Evolutionary conservation across 2,113 vertebrate genomes (phyloP).

Genomic region (Catharus fuscescens): DNA sequence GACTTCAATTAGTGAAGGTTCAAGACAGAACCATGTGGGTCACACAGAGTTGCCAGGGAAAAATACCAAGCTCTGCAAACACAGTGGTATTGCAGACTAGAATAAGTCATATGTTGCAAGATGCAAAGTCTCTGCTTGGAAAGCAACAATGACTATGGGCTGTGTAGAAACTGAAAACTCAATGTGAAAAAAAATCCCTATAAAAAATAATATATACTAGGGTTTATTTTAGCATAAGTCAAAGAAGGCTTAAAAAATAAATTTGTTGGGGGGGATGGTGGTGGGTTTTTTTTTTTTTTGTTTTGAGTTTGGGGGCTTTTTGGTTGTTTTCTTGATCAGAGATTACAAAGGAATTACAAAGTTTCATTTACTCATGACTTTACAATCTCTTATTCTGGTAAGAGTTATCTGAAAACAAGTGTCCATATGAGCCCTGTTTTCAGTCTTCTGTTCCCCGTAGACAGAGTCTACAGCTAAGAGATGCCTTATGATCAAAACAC

Average conservation of each 20-base stretch:
- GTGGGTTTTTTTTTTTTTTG: neutral
- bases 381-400: neutral
- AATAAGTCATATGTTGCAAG: neutral
- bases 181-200: neutral
- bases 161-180: neutral
- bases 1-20: neutral
- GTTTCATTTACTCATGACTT: neutral
- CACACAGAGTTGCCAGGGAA: neutral
- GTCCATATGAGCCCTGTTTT: neutral
- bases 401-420: neutral
- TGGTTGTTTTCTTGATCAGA: neutral
- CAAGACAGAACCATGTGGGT: neutral
- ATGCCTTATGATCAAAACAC: neutral
- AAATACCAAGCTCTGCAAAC: neutral
- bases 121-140: neutral
- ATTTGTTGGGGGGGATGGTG: accelerated
- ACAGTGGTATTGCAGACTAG: neutral
- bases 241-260: neutral
- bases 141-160: neutral
- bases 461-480: neutral
- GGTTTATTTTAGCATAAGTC: neutral
- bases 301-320: neutral
- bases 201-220: neutral
- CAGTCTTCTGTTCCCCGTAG: neutral
- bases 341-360: neutral